Conservation (phyloP, 2,113 vertebrate species). For the Pyrgilauda ruficollis region DNA sequence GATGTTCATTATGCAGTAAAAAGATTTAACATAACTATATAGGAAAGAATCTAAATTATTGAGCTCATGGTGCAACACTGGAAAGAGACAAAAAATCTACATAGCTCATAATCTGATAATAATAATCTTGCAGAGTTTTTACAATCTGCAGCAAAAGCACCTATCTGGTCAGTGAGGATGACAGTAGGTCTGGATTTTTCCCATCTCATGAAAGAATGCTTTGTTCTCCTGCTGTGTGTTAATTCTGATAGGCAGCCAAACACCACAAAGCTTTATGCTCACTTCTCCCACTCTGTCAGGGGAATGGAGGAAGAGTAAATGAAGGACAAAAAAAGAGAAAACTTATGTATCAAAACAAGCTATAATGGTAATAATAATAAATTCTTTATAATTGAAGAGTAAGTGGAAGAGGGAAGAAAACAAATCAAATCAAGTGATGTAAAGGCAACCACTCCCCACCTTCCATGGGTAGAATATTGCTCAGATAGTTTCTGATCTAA, state of each 20-base stretch:
- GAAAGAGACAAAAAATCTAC: neutral
- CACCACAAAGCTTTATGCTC: neutral
- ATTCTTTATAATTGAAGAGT: neutral
- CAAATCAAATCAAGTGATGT: neutral
- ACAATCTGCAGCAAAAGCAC: neutral
- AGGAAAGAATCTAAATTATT: neutral
- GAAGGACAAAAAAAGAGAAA: neutral
- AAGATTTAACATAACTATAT: conserved; percentile 14
- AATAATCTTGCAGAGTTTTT: neutral
- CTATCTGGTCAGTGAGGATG: neutral
- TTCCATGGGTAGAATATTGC: neutral
- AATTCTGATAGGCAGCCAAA: accelerated
- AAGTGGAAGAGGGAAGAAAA: neutral
- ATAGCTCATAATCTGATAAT: neutral
- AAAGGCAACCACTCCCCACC: neutral
- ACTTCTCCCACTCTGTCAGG: neutral
- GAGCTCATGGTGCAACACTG: accelerated
- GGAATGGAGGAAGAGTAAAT: neutral
- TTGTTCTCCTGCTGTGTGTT: neutral
- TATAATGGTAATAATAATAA: neutral
- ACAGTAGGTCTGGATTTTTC: neutral
- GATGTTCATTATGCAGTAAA: conserved; percentile 5
- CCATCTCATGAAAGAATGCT: neutral
- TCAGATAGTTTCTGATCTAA: neutral
- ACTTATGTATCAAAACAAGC: neutral